phyloP scores from a whole-genome alignment of 2,797 vertebrate genomes.

The Fratercula arctica region DNA sequence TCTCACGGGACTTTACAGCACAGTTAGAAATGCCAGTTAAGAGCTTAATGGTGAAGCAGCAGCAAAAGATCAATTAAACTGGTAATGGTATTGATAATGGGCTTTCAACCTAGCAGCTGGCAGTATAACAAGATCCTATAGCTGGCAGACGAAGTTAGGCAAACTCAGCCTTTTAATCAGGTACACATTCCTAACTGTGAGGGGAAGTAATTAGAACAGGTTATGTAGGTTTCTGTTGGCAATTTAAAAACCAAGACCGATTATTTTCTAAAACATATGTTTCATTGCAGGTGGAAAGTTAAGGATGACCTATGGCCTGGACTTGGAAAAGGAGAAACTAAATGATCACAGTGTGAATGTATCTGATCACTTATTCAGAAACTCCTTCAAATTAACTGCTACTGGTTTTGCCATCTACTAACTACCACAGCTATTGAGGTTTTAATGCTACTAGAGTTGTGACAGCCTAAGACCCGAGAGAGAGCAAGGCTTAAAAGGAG shows the following conservation, averaged over 20 bases:
- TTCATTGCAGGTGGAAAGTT: not conserved
- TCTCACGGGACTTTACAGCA: not conserved
- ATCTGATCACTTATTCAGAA: not conserved
- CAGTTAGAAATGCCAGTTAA: not conserved
- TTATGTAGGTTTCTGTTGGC: not conserved
- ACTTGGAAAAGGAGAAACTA: not conserved
- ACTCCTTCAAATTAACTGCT: not conserved
- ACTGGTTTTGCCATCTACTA: not conserved
- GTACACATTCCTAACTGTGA: not conserved
- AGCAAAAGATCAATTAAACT: not conserved
- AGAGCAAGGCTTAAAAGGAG: not conserved
- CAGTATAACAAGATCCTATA: not conserved
- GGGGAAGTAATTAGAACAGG: conserved; percentile 6
- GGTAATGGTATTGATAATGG: not conserved
- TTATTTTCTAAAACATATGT: not conserved
- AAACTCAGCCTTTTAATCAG: conserved; percentile 1
- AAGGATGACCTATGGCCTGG: not conserved
- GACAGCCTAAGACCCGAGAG: not conserved
- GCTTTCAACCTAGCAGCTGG: not conserved
- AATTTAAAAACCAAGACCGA: conserved; percentile 3
- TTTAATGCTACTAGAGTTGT: not conserved
- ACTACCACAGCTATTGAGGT: not conserved
- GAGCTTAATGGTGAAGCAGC: not conserved
- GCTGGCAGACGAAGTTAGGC: not conserved
- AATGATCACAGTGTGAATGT: not conserved